phyloP scores from a whole-genome alignment of 2,797 vertebrate genomes.

The Rhinatrema bivittatum region DNA sequence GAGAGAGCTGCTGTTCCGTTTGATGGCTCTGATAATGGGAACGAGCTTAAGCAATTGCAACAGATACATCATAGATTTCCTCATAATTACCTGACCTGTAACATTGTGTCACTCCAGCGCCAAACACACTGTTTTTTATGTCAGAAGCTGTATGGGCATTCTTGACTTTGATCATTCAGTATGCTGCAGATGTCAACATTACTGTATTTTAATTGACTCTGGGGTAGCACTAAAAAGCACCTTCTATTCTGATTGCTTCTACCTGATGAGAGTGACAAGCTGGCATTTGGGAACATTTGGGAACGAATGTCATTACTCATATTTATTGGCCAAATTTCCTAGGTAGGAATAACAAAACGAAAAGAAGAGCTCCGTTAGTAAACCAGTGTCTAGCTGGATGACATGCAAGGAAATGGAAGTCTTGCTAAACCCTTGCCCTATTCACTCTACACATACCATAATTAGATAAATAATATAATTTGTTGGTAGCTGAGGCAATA shows the following conservation, averaged over 20 bases:
- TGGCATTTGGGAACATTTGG: conserved; percentile 43
- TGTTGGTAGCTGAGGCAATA: no score
- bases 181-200: conserved; percentile 60
- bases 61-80: conserved; percentile 62
- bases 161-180: conserved; percentile 57
- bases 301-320: conserved; percentile 34
- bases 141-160: conserved; percentile 54
- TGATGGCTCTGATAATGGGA: conserved; percentile 63
- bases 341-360: conserved; percentile 27
- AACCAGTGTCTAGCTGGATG: no score
- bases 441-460: no score
- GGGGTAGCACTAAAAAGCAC: conserved; percentile 55
- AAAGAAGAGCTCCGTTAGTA: conserved; percentile 23
- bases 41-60: conserved; percentile 56
- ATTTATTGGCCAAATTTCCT: conserved; percentile 29
- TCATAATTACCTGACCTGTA: conserved; percentile 78
- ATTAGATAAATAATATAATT: no score
- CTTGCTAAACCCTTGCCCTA: no score
- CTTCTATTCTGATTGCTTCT: conserved; percentile 41
- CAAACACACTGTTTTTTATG: conserved; percentile 61
- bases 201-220: conserved; percentile 72
- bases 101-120: conserved; percentile 55
- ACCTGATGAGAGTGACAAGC: conserved; percentile 54
- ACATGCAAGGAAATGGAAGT: no score
- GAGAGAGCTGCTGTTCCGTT: conserved; percentile 43